Evolutionary conservation across 2,797 vertebrate genomes (phyloP).

Genomic region (Benthosema pterotum): DNA sequence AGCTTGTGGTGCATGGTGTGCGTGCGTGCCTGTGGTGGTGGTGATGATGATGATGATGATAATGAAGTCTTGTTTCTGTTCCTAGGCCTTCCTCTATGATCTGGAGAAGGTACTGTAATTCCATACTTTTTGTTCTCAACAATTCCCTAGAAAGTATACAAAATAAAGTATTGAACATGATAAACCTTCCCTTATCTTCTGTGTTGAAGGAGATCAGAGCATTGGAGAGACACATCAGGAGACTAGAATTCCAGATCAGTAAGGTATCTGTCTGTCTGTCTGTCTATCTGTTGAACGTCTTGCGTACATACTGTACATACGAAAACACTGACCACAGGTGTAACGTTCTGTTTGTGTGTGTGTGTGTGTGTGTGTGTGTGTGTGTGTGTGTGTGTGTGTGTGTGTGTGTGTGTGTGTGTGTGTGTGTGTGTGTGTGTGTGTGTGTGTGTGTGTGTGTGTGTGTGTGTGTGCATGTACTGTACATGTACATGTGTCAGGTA

Average conservation of each 20-base stretch:
- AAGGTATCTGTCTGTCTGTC: constrained; percentile 78
- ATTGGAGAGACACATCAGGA: constrained; percentile 89
- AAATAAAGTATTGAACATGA: background rate
- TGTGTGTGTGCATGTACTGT: background rate
- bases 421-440: background rate
- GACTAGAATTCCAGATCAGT: constrained; percentile 95
- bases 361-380: constrained; percentile 40
- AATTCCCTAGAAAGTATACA: background rate
- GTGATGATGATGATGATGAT: background rate
- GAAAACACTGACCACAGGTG: too few species aligned
- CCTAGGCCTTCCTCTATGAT: constrained; percentile 94
- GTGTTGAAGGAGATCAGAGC: constrained; percentile 87
- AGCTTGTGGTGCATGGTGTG: background rate
- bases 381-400: background rate
- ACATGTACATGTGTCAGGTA: constrained; percentile 83
- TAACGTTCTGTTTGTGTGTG: constrained; percentile 38
- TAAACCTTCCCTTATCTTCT: background rate
- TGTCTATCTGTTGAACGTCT: background rate
- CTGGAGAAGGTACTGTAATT: constrained; percentile 95
- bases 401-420: background rate
- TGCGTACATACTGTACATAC: too few species aligned
- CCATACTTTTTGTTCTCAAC: background rate
- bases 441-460: background rate
- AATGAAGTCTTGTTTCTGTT: constrained; percentile 23
- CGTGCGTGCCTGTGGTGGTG: background rate